phyloP scores from a whole-genome alignment of 2,113 vertebrate species.

The Hylia prasina region DNA sequence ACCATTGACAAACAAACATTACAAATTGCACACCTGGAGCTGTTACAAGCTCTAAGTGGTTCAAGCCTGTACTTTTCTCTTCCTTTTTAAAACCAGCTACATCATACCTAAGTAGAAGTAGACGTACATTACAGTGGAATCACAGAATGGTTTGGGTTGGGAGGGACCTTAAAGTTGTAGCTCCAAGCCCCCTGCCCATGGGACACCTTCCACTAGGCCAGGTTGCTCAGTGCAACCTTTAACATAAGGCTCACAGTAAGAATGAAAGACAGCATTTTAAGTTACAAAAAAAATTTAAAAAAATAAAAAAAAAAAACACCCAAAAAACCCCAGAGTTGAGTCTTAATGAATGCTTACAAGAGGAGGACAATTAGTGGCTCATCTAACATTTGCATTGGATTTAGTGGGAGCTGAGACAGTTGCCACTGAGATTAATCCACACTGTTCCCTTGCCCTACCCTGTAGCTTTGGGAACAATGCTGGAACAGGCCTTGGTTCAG shows the following conservation, averaged over 20 bases:
- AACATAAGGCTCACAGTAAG: neutral
- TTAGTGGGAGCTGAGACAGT: neutral
- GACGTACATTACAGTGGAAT: neutral
- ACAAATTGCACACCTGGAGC: conserved; percentile 35
- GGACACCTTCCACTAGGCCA: neutral
- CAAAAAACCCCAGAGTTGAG: fast-evolving
- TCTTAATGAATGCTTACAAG: neutral
- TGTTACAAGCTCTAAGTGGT: neutral
- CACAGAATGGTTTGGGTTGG: neutral
- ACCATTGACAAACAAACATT: conserved; percentile 27
- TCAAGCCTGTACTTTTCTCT: neutral
- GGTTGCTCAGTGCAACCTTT: neutral
- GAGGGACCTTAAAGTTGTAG: neutral
- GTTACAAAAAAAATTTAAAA: fast-evolving
- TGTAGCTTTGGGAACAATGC: neutral
- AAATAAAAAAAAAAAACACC: neutral
- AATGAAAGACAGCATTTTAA: neutral
- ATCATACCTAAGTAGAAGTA: neutral
- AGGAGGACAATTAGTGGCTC: neutral
- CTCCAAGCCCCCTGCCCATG: neutral
- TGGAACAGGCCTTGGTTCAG: neutral
- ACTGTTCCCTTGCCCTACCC: neutral
- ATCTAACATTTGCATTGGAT: neutral
- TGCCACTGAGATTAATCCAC: neutral
- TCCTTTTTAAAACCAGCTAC: neutral